Conservation (phyloP, 2,113 vertebrate species). For the Ptyas mucosa region DNA sequence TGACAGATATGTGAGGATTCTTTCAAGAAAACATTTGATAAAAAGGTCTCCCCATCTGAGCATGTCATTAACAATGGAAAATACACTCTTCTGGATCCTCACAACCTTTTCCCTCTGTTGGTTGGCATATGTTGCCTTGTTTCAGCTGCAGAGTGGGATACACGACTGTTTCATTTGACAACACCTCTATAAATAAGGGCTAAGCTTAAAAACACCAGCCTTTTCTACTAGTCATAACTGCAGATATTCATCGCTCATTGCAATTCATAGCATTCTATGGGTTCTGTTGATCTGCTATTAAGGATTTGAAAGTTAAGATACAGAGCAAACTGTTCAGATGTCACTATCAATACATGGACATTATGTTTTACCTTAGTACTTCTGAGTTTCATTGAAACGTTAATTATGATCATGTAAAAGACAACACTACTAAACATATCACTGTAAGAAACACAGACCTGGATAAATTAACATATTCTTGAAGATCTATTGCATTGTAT, state of each 20-base stretch:
- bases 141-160: not conserved
- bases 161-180: not conserved
- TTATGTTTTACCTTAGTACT: not conserved
- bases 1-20: slow-evolving; percentile 19
- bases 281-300: not conserved
- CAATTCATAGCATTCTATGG: not conserved
- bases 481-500: not conserved
- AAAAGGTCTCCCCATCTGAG: slow-evolving; percentile 15
- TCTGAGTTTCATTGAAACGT: not conserved
- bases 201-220: not conserved
- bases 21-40: not conserved
- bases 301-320: not conserved
- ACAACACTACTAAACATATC: not conserved
- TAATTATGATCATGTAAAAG: not conserved
- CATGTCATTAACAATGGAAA: not conserved
- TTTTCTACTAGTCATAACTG: not conserved
- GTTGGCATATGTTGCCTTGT: not conserved
- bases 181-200: not conserved
- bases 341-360: not conserved
- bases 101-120: not conserved
- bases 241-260: not conserved
- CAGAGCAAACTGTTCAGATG: not conserved
- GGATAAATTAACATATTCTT: not conserved
- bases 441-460: not conserved
- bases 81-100: not conserved